Conservation (phyloP, 1,140 invertebrate genomes). For the Zaprionus nigranus region DNA sequence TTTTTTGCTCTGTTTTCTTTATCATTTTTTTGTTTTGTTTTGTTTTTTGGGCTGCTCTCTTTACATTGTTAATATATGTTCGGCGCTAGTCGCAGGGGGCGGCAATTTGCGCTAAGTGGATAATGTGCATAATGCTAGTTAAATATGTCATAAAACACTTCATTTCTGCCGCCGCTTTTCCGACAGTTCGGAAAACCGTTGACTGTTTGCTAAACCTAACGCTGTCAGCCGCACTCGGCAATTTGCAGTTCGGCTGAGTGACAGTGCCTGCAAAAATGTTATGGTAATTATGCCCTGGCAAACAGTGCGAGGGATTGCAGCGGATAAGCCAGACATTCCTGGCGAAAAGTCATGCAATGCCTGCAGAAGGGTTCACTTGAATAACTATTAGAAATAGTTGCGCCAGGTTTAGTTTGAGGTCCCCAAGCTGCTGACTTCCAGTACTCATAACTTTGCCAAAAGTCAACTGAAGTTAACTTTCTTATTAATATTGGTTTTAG, state of each 20-base stretch:
- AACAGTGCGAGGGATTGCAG: conserved; percentile 15
- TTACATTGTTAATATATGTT: conserved; percentile 68
- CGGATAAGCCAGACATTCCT: conserved; percentile 40
- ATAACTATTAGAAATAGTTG: neutral
- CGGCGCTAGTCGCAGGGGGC: conserved; percentile 63
- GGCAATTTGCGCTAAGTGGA: conserved; percentile 80
- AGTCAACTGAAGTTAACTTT: too few species aligned
- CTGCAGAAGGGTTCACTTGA: neutral
- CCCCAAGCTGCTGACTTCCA: neutral
- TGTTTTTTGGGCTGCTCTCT: conserved; percentile 21
- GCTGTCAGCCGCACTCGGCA: conserved; percentile 69
- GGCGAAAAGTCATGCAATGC: conserved; percentile 57
- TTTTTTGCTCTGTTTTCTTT: conserved; percentile 29
- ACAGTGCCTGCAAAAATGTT: conserved; percentile 54
- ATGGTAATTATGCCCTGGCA: conserved; percentile 52
- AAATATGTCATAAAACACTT: conserved; percentile 83
- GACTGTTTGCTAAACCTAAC: conserved; percentile 47
- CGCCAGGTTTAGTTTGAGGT: neutral
- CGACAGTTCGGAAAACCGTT: conserved; percentile 18
- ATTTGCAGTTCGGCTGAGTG: conserved; percentile 46
- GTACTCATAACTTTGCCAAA: neutral
- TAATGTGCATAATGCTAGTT: conserved; percentile 81
- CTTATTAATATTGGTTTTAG: too few species aligned
- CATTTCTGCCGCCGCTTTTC: conserved; percentile 42
- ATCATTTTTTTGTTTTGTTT: conserved; percentile 45